Base-by-base conservation (phyloP, 1,140 invertebrate species). In the Lithobius niger region DNA sequence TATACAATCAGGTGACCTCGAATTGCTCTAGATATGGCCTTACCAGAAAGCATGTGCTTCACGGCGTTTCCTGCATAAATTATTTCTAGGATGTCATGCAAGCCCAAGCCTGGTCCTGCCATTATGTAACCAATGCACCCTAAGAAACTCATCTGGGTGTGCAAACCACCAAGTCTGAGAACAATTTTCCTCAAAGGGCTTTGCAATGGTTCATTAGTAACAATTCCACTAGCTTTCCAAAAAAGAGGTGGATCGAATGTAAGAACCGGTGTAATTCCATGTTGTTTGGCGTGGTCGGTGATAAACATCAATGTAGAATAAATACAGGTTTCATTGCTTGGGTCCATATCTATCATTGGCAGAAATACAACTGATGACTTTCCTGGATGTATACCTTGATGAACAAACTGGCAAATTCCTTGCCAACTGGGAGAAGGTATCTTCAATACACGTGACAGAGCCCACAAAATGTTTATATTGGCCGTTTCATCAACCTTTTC, bases 161-260 rank as follows among this genome's bases (percentile, higher is more conserved):
- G n/a, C n/a, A n/a, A n/a, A n/a, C n/a, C n/a, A n/a, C n/a, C n/a
- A n/a, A n/a, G n/a, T n/a, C n/a, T n/a, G n/a, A n/a, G n/a, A n/a
- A n/a, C n/a, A n/a, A n/a, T n/a, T 58, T 54, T 65, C 63, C 63
- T 26, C 60, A 60, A 6, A 61, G 44, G 21, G 56, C 49, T 26
- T 56, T n/a, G n/a, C n/a, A n/a, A n/a, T n/a, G n/a, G n/a, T n/a
- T n/a, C n/a, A n/a, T n/a, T n/a, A n/a, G n/a, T n/a, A n/a, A n/a
- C n/a, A n/a, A n/a, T n/a, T n/a, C n/a, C n/a, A n/a, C n/a, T n/a
- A n/a, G n/a, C n/a, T 49, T 66, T 67, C 53, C 54, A 60, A 51
- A 49, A 67, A 19, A 67, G 55, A 19, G 65, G 59, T 36, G 65
- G 57, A 28, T 64, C 59, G 56, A 67, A 63, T 18, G 62, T 65